Evolutionary conservation across 1,140 invertebrate genomes (phyloP).

Genomic region (Araneus ventricosus): DNA sequence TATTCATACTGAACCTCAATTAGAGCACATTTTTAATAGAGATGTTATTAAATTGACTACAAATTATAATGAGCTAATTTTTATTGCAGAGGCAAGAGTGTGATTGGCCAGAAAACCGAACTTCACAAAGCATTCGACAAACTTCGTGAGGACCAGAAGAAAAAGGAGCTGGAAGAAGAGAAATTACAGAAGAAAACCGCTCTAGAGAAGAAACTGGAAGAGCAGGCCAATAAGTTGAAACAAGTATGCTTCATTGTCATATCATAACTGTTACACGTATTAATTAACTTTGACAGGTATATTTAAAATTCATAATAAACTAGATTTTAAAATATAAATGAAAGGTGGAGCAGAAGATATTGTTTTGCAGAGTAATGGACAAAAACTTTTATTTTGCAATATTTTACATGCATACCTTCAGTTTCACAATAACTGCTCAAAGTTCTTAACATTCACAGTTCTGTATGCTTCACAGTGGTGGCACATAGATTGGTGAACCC

Average conservation of each 20-base stretch:
- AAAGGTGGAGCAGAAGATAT: too few relatives aligned
- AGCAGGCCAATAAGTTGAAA: conserved; percentile 83
- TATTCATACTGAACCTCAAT: too few relatives aligned
- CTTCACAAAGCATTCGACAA: conserved; percentile 91
- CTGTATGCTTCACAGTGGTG: too few relatives aligned
- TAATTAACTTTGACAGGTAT: conserved; percentile 11
- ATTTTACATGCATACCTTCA: too few relatives aligned
- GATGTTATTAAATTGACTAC: neutral
- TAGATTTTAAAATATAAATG: too few relatives aligned
- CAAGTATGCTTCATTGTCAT: conserved; percentile 78
- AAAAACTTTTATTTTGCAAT: too few relatives aligned
- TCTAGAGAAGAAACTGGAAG: conserved; percentile 84
- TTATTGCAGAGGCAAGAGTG: conserved; percentile 90
- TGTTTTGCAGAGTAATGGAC: too few relatives aligned
- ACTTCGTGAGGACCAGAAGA: conserved; percentile 88
- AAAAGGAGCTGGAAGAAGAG: conserved; percentile 85
- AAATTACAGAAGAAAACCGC: conserved; percentile 82
- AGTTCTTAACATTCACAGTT: too few relatives aligned
- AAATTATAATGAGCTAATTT: neutral
- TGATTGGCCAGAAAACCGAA: conserved; percentile 93
- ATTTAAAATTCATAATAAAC: too few relatives aligned
- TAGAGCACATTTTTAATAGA: neutral
- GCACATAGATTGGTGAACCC: too few relatives aligned
- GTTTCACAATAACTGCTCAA: too few relatives aligned
- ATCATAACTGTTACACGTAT: neutral